Evolutionary conservation across 2,797 vertebrate species (phyloP).

Genomic region (Graptemys geographica): DNA sequence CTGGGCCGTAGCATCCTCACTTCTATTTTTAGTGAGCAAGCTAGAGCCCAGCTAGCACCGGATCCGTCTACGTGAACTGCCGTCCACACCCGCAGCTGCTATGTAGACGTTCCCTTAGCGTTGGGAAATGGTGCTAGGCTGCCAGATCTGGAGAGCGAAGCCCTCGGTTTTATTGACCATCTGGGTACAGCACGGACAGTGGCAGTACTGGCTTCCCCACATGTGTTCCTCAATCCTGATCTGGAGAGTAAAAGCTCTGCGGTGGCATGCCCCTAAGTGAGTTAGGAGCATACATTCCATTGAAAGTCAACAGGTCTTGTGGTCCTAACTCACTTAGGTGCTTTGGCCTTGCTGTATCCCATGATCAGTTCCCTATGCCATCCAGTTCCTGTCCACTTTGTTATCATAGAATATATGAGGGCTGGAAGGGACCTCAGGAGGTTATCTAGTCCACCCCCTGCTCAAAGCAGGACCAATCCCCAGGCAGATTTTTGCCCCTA

Average conservation of each 20-base stretch:
- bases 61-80: background rate
- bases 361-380: background rate
- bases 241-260: background rate
- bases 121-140: background rate
- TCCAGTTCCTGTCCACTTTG: background rate
- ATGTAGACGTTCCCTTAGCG: background rate
- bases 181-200: background rate
- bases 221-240: background rate
- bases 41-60: background rate
- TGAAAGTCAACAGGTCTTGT: background rate
- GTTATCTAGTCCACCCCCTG: too few relatives aligned
- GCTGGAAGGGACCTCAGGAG: too few relatives aligned
- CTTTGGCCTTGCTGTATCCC: background rate
- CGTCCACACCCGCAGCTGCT: background rate
- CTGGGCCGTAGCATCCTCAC: too few relatives aligned
- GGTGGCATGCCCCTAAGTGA: background rate
- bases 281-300: background rate
- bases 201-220: background rate
- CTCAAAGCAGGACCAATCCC: too few relatives aligned
- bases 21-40: too few relatives aligned
- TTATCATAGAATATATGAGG: too few relatives aligned
- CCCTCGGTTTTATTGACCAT: background rate
- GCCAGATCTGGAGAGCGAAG: background rate
- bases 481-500: too few relatives aligned
- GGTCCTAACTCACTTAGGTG: background rate